Percentiles rank a stretch among this genome's conserved stretches.
Evolutionary conservation across 2,797 vertebrate species (phyloP).

Genomic region (Pangasius larnaudii): DNA sequence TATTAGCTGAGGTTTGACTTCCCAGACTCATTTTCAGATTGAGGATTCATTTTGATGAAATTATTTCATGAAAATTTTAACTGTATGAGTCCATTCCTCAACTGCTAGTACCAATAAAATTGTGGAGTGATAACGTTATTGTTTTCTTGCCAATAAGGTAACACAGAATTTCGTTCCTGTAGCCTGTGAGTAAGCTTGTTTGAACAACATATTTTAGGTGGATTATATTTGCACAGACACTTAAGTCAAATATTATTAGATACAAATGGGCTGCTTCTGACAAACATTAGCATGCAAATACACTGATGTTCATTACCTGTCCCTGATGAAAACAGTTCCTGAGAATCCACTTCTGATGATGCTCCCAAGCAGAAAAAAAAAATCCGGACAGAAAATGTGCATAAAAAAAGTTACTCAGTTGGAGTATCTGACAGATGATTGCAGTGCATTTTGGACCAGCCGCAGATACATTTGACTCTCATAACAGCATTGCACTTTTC

Average conservation of each 20-base stretch:
- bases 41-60: not conserved
- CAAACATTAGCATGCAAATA: slow-evolving; percentile 25
- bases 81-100: not conserved
- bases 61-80: not conserved
- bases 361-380: not conserved
- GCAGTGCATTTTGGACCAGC: not conserved
- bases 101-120: not conserved
- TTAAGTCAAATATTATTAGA: slow-evolving; percentile 20
- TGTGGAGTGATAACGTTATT: not conserved
- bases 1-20: slow-evolving; percentile 29
- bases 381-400: not conserved
- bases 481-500: not conserved
- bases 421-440: not conserved
- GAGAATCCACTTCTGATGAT: not conserved
- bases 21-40: not conserved
- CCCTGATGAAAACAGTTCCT: not conserved
- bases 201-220: not conserved
- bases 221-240: slow-evolving; percentile 5
- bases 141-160: not conserved
- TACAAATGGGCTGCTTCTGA: not conserved
- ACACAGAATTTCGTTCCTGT: not conserved
- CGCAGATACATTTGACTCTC: not conserved
- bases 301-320: not conserved
- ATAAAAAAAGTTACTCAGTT: not conserved
- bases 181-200: not conserved